Conservation (phyloP, 2,888 invertebrate species). For the Aleiodes testaceus region DNA sequence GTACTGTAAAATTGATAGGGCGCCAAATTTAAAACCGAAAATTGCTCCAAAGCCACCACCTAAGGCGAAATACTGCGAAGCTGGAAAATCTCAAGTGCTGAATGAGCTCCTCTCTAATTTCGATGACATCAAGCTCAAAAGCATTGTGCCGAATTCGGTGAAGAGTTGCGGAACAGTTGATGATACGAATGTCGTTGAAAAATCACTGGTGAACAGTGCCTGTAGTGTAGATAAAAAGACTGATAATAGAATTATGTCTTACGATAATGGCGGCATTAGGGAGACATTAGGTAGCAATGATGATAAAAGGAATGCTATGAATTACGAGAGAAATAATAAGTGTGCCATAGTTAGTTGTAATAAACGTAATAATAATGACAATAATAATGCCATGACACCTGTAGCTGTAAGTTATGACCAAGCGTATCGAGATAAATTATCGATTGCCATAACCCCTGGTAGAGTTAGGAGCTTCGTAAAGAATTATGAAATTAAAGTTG, state of each 20-base stretch:
- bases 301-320: conserved; percentile 29
- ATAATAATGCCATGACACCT: conserved; percentile 69
- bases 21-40: conserved; percentile 1
- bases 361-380: conserved; percentile 60
- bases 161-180: conserved; percentile 33
- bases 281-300: not conserved
- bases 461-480: conserved; percentile 69
- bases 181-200: conserved; percentile 47
- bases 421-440: conserved; percentile 57
- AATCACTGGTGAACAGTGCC: conserved; percentile 37
- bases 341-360: conserved; percentile 67
- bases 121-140: conserved; percentile 62
- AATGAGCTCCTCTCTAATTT: conserved; percentile 68
- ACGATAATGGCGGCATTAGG: conserved; percentile 15
- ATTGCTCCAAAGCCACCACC: not conserved
- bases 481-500: conserved; percentile 61
- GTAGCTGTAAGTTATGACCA: conserved; percentile 69
- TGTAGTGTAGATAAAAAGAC: conserved; percentile 50
- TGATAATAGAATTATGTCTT: conserved; percentile 45
- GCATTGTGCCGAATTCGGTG: conserved; percentile 48
- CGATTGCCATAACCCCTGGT: conserved; percentile 64
- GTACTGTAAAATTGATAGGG: conserved; percentile 10
- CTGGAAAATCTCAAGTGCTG: conserved; percentile 63
- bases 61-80: conserved; percentile 52
- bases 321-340: conserved; percentile 47